Evolutionary conservation across 2,888 invertebrate species (phyloP).

Genomic region (Sesia bembeciformis): DNA sequence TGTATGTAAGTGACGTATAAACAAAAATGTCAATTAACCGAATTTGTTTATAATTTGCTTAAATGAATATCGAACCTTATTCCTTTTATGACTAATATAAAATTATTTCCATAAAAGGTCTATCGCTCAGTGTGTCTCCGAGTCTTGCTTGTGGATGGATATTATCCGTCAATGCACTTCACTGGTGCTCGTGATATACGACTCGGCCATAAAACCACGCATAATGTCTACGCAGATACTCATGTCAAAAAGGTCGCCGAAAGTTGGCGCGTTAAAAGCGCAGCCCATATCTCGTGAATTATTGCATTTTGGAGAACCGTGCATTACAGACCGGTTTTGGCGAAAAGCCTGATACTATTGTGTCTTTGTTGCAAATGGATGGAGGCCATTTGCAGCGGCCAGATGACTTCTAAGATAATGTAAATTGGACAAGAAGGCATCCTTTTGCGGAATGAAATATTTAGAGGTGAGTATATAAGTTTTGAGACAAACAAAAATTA

Average conservation of each 20-base stretch:
- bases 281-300: not conserved
- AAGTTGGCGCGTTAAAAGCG: not conserved
- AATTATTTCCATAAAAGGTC: not conserved
- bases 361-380: not conserved
- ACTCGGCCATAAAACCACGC: slow-evolving; percentile 1
- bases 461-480: too few species aligned
- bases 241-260: not conserved
- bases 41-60: too few species aligned
- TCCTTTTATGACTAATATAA: not conserved
- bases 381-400: not conserved
- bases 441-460: too few species aligned
- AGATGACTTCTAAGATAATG: not conserved
- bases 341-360: not conserved
- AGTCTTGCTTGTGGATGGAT: not conserved
- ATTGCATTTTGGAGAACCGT: not conserved
- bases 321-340: not conserved
- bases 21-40: too few species aligned
- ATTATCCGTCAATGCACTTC: not conserved
- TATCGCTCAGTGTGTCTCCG: not conserved
- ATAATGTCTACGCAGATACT: not conserved
- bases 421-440: too few species aligned
- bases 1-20: too few species aligned
- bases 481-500: too few species aligned
- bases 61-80: too few species aligned
- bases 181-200: slow-evolving; percentile 1